These are phyloP conservation scores for Cryptoprocta ferox DNA, from an alignment of 2,797 vertebrate genomes.

Conservation along the genomic window DNA sequence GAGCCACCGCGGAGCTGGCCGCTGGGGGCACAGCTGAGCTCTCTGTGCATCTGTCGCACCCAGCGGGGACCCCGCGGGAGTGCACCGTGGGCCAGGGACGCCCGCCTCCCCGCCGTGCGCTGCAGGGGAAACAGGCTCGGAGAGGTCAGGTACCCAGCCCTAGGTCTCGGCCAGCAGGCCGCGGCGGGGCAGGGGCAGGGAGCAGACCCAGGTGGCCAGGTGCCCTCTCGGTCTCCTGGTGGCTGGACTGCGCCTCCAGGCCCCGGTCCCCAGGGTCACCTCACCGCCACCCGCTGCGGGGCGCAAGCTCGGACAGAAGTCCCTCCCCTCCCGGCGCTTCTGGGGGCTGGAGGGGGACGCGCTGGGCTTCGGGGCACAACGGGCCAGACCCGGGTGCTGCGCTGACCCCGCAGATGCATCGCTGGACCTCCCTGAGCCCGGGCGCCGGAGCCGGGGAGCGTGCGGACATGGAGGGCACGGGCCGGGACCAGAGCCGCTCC, in stretches of 20 bases:
- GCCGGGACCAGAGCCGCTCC: neutral
- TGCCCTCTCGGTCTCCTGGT: fast-evolving
- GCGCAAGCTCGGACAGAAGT: fast-evolving
- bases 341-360: fast-evolving
- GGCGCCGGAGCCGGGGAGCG: fast-evolving
- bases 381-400: neutral
- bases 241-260: neutral
- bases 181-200: neutral
- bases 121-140: neutral
- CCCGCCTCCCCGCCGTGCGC: fast-evolving
- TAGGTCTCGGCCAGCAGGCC: neutral
- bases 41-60: fast-evolving
- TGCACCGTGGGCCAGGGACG: fast-evolving
- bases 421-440: fast-evolving
- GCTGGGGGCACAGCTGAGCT: neutral
- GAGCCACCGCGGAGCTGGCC: fast-evolving
- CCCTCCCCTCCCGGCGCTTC: too few relatives aligned
- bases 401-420: fast-evolving
- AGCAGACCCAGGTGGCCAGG: neutral
- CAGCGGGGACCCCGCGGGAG: fast-evolving
- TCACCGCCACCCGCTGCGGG: neutral
- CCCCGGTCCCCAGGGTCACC: neutral
- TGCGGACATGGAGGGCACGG: neutral
- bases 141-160: neutral
- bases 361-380: neutral